These are phyloP conservation scores for Dinothrombium tinctorium DNA, from an alignment of 1,140 invertebrate genomes.

Conservation along the genomic window DNA sequence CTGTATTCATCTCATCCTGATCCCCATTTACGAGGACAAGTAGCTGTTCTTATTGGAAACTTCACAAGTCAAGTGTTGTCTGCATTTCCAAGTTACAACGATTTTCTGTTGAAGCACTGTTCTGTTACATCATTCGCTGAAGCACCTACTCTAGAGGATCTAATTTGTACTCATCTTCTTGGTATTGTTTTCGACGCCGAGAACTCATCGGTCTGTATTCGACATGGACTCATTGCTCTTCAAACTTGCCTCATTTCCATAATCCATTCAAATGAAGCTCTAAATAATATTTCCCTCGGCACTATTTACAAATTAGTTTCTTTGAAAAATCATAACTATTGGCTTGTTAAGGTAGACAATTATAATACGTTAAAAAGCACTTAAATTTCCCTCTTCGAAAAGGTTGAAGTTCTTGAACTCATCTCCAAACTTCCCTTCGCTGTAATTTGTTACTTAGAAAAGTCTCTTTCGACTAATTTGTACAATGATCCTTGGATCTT, in stretches of 20 bases:
- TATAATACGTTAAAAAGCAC: background rate
- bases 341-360: conserved; percentile 27
- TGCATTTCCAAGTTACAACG: background rate
- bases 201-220: conserved; percentile 19
- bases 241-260: conserved; percentile 31
- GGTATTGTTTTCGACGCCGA: background rate
- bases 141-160: conserved; percentile 3
- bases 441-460: conserved; percentile 19
- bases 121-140: background rate
- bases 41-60: conserved; percentile 36
- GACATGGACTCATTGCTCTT: conserved; percentile 20
- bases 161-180: conserved; percentile 1
- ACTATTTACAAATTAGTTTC: conserved; percentile 35
- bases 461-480: background rate
- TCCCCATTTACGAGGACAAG: conserved; percentile 51
- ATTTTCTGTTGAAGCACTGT: conserved; percentile 6
- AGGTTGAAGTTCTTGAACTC: conserved; percentile 38
- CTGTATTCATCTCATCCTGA: conserved; percentile 44
- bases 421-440: conserved; percentile 31
- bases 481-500: background rate
- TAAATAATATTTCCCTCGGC: conserved; percentile 18
- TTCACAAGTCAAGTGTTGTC: conserved; percentile 27
- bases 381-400: conserved; percentile 27
- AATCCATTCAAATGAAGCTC: conserved; percentile 25
- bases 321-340: conserved; percentile 49